A percentile compares a stretch with the other conserved stretches of the same genome.
Conservation (phyloP, 2,113 vertebrate species). For the Tenrec ecaudatus region DNA sequence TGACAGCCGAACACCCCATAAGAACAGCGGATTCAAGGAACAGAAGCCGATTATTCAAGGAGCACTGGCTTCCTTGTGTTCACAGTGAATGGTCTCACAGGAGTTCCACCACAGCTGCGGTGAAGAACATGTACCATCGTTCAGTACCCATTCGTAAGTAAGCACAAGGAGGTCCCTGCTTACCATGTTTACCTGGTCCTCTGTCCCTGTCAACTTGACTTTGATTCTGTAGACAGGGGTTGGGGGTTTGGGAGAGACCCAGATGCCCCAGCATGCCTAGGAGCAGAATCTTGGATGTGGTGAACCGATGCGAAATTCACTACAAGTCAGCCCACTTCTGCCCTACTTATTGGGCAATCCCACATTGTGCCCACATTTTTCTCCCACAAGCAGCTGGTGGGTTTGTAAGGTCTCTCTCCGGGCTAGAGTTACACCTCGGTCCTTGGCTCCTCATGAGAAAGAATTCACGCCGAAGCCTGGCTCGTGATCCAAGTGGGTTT, state of each 20-base stretch:
- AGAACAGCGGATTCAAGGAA: background rate
- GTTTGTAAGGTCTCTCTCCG: too few species aligned
- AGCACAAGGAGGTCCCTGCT: background rate
- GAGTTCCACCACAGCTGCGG: background rate
- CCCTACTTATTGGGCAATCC: background rate
- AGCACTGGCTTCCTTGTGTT: background rate
- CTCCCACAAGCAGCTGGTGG: background rate
- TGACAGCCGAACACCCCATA: background rate
- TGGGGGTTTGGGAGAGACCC: background rate
- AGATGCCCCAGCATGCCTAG: background rate
- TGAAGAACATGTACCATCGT: background rate
- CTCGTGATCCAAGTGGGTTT: too few species aligned
- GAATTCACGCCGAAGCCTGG: too few species aligned
- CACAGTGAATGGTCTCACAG: background rate
- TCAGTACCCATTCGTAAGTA: background rate
- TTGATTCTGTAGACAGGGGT: background rate
- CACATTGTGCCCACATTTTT: background rate
- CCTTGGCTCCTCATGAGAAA: too few species aligned
- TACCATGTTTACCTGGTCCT: background rate
- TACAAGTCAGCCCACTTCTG: background rate
- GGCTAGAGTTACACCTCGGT: too few species aligned
- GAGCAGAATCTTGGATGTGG: too few species aligned
- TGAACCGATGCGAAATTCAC: background rate
- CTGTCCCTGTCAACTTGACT: background rate
- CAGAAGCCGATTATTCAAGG: background rate